Evolutionary conservation across 2,888 invertebrate genomes (phyloP).

Genomic region (Oxystoma pomonae): DNA sequence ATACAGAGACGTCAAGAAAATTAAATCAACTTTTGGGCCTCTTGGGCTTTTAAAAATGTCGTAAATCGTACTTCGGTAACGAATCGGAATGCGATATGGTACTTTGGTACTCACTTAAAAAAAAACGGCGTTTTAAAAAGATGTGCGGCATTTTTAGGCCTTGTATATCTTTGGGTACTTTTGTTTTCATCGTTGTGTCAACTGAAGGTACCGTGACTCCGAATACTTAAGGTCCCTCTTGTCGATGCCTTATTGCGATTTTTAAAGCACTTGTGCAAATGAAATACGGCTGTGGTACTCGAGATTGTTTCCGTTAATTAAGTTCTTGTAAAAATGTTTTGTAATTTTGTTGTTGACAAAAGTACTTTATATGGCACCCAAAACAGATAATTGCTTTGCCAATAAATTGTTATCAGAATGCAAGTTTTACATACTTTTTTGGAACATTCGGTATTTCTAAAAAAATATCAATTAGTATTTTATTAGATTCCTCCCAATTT

Average conservation of each 20-base stretch:
- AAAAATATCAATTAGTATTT: too few relatives aligned
- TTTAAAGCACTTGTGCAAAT: conserved; percentile 20
- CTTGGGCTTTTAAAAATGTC: background rate
- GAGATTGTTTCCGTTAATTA: conserved; percentile 26
- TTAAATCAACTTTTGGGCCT: background rate
- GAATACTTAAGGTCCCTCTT: background rate
- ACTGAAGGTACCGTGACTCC: background rate
- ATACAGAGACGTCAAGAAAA: background rate
- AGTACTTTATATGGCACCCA: too few relatives aligned
- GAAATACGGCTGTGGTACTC: conserved; percentile 18
- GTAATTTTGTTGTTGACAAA: too few relatives aligned
- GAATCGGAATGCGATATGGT: background rate
- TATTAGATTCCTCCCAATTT: too few relatives aligned
- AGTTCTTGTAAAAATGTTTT: conserved; percentile 26
- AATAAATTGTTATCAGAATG: too few relatives aligned
- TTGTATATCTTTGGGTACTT: too few relatives aligned
- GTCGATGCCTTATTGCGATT: conserved; percentile 10
- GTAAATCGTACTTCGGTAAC: background rate
- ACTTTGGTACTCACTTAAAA: too few relatives aligned
- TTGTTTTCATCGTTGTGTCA: background rate
- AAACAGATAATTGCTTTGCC: too few relatives aligned
- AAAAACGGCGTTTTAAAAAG: background rate
- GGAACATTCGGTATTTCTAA: too few relatives aligned
- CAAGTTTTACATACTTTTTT: too few relatives aligned
- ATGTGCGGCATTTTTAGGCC: background rate